Evolutionary conservation across 2,113 vertebrate genomes (phyloP).

Genomic region (Columba janthina): DNA sequence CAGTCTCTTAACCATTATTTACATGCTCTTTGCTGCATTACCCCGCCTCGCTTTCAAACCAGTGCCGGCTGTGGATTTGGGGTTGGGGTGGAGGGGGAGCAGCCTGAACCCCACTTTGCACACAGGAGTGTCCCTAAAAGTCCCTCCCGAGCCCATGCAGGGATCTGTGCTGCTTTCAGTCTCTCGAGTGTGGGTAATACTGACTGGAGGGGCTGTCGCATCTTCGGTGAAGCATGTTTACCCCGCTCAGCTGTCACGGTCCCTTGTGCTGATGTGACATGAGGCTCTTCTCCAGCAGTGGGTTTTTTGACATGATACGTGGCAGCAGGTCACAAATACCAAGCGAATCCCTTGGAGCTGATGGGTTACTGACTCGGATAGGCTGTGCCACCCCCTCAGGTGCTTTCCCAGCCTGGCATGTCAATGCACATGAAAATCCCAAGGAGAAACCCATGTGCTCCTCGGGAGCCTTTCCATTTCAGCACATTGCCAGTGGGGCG

Average conservation of each 20-base stretch:
- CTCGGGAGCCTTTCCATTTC: background rate
- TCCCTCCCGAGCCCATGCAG: fast-evolving
- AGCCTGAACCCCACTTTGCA: background rate
- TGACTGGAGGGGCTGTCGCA: background rate
- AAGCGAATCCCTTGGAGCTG: background rate
- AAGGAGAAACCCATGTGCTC: background rate
- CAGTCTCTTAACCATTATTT: background rate
- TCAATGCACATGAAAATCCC: background rate
- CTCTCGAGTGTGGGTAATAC: background rate
- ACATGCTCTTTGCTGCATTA: background rate
- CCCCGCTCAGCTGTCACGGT: background rate
- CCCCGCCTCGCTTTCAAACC: background rate
- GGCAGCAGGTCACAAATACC: slow-evolving; percentile 14
- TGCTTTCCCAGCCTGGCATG: background rate
- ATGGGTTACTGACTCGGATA: background rate
- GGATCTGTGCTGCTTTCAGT: background rate
- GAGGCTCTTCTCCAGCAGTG: background rate
- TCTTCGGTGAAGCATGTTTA: background rate
- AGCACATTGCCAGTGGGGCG: fast-evolving
- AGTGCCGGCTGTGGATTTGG: too few species aligned
- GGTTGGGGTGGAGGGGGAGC: background rate
- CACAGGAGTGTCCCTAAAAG: background rate
- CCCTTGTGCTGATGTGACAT: background rate
- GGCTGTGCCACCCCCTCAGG: background rate
- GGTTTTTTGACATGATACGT: slow-evolving; percentile 5